Percentiles rank a stretch among this genome's conserved stretches.
Conservation (phyloP, 2,888 invertebrate species). For the Trachelus tabidus region DNA sequence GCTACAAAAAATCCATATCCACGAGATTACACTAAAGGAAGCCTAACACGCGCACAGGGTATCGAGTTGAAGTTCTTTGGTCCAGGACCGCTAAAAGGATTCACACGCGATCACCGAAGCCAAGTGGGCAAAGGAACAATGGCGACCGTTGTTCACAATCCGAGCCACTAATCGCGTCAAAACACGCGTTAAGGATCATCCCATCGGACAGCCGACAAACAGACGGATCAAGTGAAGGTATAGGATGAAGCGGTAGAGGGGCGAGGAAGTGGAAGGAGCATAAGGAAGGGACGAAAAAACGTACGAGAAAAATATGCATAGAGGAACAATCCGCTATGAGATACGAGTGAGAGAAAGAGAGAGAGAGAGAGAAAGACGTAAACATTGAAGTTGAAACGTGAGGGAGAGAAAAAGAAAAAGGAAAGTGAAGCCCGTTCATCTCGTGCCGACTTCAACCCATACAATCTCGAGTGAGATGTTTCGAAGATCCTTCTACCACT, state of each 20-base stretch:
- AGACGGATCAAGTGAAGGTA: constrained; percentile 24
- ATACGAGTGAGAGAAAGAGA: no score
- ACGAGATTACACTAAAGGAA: no score
- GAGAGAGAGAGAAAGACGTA: background rate
- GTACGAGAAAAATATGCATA: no score
- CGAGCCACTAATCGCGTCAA: constrained; percentile 50
- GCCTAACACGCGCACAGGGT: no score
- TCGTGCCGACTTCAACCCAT: constrained; percentile 3
- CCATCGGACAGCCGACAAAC: constrained; percentile 24
- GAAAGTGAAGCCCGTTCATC: constrained; percentile 8
- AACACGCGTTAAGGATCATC: constrained; percentile 49
- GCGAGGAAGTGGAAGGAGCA: background rate
- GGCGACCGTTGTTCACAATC: constrained; percentile 36
- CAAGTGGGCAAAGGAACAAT: constrained; percentile 38
- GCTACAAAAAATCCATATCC: no score
- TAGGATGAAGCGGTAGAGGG: constrained; percentile 3
- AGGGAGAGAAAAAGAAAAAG: background rate
- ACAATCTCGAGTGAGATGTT: no score
- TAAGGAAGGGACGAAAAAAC: no score
- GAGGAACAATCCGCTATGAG: no score
- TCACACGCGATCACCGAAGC: constrained; percentile 37
- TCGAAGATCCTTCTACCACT: no score
- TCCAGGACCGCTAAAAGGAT: constrained; percentile 15
- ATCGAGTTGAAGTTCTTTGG: no score
- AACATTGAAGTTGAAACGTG: background rate